phyloP scores from a whole-genome alignment of 2,113 vertebrate genomes.

The Felis chaus region DNA sequence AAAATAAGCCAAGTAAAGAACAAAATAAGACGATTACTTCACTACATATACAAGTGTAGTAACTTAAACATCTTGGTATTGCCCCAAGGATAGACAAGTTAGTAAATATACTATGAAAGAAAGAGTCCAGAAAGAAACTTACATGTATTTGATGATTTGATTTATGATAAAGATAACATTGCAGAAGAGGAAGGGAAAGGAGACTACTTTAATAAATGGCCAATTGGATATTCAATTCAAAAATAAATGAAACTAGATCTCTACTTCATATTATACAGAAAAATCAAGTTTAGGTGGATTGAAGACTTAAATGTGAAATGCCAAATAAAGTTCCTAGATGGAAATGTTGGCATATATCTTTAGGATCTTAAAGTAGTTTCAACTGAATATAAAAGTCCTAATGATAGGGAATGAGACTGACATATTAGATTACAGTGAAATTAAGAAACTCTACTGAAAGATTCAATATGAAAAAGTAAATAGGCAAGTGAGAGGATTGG shows the following conservation, averaged over 20 bases:
- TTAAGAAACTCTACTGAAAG: background rate
- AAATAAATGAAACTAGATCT: background rate
- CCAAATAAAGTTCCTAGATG: background rate
- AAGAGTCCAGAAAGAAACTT: background rate
- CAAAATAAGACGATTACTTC: background rate
- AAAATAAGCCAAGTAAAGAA: background rate
- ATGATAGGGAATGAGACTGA: background rate
- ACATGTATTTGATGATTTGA: background rate
- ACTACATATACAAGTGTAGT: background rate
- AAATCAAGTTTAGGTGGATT: background rate
- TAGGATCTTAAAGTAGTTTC: background rate
- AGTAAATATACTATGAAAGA: background rate
- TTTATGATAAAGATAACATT: background rate
- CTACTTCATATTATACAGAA: background rate
- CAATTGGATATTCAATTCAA: background rate
- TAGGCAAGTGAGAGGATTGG: background rate
- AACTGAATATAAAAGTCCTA: background rate
- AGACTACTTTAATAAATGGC: background rate
- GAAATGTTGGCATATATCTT: background rate
- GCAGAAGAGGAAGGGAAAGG: background rate
- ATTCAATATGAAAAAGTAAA: background rate
- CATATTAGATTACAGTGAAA: background rate
- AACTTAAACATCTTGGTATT: background rate
- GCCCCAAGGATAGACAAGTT: background rate
- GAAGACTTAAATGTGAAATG: background rate